phyloP scores from a whole-genome alignment of 1,140 invertebrate species.

The Drosophila nigrodunni region DNA sequence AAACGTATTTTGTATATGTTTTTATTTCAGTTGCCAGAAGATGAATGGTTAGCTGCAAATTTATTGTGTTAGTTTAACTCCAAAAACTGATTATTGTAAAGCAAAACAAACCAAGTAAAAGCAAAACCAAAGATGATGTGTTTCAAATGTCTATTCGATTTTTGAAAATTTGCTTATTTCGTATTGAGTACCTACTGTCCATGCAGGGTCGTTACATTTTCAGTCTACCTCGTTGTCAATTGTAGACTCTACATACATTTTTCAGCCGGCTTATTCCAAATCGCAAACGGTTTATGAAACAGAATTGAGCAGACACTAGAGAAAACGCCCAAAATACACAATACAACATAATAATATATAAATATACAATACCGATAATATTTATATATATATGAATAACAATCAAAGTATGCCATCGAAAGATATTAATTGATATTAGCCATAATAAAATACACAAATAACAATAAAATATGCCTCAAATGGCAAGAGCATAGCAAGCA shows the following conservation, averaged over 20 bases:
- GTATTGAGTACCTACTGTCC: conserved; percentile 7
- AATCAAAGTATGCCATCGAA: conserved; percentile 81
- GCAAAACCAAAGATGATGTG: background rate
- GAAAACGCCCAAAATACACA: conserved; percentile 7
- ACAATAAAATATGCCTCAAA: conserved; percentile 60
- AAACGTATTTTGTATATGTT: conserved; percentile 62
- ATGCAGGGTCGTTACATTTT: conserved; percentile 17
- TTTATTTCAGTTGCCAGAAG: conserved; percentile 85
- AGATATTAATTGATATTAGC: conserved; percentile 82
- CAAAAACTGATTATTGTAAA: conserved; percentile 25
- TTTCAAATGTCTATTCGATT: conserved; percentile 25
- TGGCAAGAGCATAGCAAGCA: conserved; percentile 12
- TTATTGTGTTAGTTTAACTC: conserved; percentile 83
- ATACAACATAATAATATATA: conserved; percentile 21
- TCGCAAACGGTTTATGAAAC: conserved; percentile 28
- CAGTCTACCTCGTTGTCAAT: conserved; percentile 20
- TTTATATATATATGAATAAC: conserved; percentile 49
- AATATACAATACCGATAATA: conserved; percentile 30
- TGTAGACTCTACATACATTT: background rate
- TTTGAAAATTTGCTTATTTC: conserved; percentile 19
- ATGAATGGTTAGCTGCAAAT: conserved; percentile 85
- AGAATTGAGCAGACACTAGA: conserved; percentile 9
- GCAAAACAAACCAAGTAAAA: background rate
- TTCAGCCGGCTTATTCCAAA: conserved; percentile 10
- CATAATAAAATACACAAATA: conserved; percentile 54